A percentile compares a stretch with the other conserved stretches of the same genome.
These are phyloP conservation scores for Takifugu flavidus DNA, from an alignment of 2,113 vertebrate genomes.

Conservation along the genomic window DNA sequence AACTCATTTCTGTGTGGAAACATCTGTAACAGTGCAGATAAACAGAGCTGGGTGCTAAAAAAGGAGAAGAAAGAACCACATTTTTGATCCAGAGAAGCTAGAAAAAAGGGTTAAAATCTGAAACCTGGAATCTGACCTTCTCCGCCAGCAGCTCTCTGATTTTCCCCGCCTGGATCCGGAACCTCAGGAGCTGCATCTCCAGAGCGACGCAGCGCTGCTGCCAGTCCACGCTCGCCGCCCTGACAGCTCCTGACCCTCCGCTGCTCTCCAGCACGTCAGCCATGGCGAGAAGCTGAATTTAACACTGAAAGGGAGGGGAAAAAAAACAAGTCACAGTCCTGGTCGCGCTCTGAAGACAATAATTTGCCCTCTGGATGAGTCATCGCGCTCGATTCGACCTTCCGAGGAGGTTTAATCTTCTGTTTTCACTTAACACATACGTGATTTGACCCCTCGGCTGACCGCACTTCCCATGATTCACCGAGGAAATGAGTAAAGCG, in stretches of 20 bases:
- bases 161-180: conserved; percentile 86
- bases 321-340: not conserved
- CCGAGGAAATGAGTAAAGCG: conserved; percentile 48
- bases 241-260: conserved; percentile 40
- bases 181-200: conserved; percentile 87
- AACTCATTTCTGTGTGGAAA: too few relatives aligned
- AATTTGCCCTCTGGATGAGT: not conserved
- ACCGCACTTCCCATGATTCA: conserved; percentile 69
- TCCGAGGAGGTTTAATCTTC: conserved; percentile 10
- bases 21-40: too few relatives aligned
- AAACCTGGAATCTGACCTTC: conserved; percentile 77
- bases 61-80: not conserved
- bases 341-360: too few relatives aligned
- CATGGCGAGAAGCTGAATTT: conserved; percentile 58
- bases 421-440: conserved; percentile 46
- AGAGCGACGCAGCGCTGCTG: conserved; percentile 82
- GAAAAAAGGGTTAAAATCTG: not conserved
- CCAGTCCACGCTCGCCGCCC: conserved; percentile 75
- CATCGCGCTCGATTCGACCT: not conserved
- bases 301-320: not conserved
- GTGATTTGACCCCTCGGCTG: conserved; percentile 21
- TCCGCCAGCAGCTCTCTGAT: conserved; percentile 86
- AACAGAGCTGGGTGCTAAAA: too few relatives aligned
- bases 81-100: not conserved
- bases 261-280: conserved; percentile 70